Percentiles rank a stretch among this genome's conserved stretches.
Conservation (phyloP, 2,113 vertebrate genomes). For the Labrus mixtus region DNA sequence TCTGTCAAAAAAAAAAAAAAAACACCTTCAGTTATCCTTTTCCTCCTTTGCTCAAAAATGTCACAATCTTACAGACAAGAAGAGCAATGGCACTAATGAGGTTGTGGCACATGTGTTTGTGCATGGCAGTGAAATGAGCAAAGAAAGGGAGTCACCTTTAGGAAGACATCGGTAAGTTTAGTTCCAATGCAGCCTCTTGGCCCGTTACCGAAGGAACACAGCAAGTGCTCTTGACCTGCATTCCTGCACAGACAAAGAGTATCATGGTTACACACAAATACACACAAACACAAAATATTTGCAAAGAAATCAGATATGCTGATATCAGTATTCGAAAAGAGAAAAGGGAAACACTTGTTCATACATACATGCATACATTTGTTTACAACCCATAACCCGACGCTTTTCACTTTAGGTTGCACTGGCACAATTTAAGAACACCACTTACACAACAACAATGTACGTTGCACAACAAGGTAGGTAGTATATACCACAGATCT, state of each 20-base stretch:
- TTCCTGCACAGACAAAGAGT: conserved; percentile 58
- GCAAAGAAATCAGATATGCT: conserved; percentile 1
- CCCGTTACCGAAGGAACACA: conserved; percentile 73
- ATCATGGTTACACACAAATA: conserved; percentile 1
- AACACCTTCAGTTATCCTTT: too few species aligned
- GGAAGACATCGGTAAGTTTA: conserved; percentile 65
- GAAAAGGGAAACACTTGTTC: neutral
- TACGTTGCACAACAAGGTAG: too few species aligned
- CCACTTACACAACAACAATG: too few species aligned
- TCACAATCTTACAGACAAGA: too few species aligned
- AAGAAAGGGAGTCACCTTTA: conserved; percentile 66
- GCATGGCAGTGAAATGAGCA: neutral
- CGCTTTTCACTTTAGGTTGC: too few species aligned
- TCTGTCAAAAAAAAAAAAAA: too few species aligned
- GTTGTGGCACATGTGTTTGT: neutral
- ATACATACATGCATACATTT: neutral
- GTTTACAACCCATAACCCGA: too few species aligned
- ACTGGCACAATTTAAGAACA: too few species aligned
- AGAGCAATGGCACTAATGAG: too few species aligned
- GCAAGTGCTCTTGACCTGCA: conserved; percentile 70
- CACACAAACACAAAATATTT: neutral
- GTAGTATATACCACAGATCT: too few species aligned
- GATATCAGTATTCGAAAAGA: neutral
- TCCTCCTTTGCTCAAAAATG: too few species aligned
- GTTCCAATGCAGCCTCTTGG: conserved; percentile 69